phyloP scores from a whole-genome alignment of 2,888 invertebrate genomes.

The Pseudoips prasinana region DNA sequence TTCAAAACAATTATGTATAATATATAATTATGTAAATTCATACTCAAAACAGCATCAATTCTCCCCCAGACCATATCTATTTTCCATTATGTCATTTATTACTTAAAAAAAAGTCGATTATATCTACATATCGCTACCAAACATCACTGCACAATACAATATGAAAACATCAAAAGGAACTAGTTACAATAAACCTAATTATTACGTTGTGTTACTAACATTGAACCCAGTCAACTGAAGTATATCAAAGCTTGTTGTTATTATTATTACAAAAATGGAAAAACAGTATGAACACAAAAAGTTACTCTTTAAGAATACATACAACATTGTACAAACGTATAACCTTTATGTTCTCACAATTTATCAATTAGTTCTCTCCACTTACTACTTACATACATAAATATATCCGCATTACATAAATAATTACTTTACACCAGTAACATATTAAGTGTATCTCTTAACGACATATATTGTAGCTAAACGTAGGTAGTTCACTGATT shows the following conservation, averaged over 20 bases:
- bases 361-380: constrained; percentile 11
- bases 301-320: constrained; percentile 22
- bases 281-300: constrained; percentile 28
- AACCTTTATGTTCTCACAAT: constrained; percentile 9
- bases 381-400: constrained; percentile 22
- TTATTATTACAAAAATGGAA: constrained; percentile 17
- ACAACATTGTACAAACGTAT: constrained; percentile 1
- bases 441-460: constrained; percentile 15
- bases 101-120: constrained; percentile 22
- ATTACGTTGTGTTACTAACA: constrained; percentile 23
- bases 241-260: constrained; percentile 15
- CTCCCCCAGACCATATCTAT: constrained; percentile 18
- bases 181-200: constrained; percentile 24
- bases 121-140: constrained; percentile 27
- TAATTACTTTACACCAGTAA: constrained; percentile 11
- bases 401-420: constrained; percentile 27
- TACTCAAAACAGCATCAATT: constrained; percentile 17
- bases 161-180: constrained; percentile 33
- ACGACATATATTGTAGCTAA: constrained; percentile 22
- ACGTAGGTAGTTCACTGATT: constrained; percentile 25
- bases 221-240: constrained; percentile 18
- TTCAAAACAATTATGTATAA: constrained; percentile 16
- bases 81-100: constrained; percentile 15
- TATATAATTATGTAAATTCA: constrained; percentile 5
- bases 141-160: constrained; percentile 31